Evolutionary conservation across 1,140 invertebrate species (phyloP), one percentile per base, ranked within the genome.

Genomic region (Gonioctena quinquepunctata): DNA sequence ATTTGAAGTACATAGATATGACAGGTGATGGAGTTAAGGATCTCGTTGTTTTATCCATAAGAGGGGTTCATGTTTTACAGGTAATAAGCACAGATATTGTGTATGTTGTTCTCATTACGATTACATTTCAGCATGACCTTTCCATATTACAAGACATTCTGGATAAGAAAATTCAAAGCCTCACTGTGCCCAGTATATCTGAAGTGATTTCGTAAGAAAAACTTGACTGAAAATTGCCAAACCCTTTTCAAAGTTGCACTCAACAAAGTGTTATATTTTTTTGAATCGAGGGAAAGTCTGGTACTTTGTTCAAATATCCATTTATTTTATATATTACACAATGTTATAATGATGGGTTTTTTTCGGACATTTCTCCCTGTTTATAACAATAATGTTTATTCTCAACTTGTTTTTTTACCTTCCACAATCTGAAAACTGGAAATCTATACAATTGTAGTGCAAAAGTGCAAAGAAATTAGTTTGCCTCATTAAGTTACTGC

Each of bases 11-110:
- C 74, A 73, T 90, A 50, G 91, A 93, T 79, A 82, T 92, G n/a
- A 90, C 88, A 48, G 88, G 88, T 11, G 90, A 93, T 83, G 91
- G 90, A 48, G 82, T 91, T 42, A 89, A 88, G 73, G 90, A 92
- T 81, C 79, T 93, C 27, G 82, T 90, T 67, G 87, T 91, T n/a
- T 82, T 91, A 18, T 90, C 91, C 1, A 84, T 89, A 76, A 87
- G 87, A 76, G 91, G 91, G 54, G 82, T 92, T 13, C 89, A 91
- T 77, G 87, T 92, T 74, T 82, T 92, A 76, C 90, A 91, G 85
- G 89, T 90, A 79, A 69, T 19, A n/a, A 13, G 22, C 3, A 21
- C 8, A 18, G 7, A 50, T 66, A 65, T 52, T 69, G 54, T 25
- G 68, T 11, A 57, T 50, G 57, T 62, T 73, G 25, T 54, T 67